Conservation (phyloP, 1,140 invertebrate genomes). For the Trichonephila clavata region DNA sequence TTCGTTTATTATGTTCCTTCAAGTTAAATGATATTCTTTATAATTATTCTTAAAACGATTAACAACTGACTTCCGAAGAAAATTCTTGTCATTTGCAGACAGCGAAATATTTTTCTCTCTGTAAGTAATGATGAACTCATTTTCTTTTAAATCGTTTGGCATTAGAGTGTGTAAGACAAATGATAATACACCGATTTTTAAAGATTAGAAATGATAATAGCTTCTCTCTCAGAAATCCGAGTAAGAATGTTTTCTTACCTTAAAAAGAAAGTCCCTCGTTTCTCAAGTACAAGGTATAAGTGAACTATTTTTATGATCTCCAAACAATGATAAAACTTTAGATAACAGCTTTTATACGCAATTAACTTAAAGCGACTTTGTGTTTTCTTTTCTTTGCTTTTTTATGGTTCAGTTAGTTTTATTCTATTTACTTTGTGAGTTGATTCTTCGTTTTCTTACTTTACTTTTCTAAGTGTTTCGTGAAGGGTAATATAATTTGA, state of each 20-base stretch:
- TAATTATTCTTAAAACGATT: not conserved
- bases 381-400: not conserved
- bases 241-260: not conserved
- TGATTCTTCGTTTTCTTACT: not conserved
- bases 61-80: not conserved
- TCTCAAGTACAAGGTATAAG: not conserved
- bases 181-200: conserved; percentile 14
- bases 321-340: not conserved
- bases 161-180: not conserved
- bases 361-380: not conserved
- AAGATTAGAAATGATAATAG: conserved; percentile 18
- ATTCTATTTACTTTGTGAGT: not conserved
- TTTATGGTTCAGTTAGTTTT: not conserved
- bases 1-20: not conserved
- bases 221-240: not conserved
- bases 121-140: not conserved
- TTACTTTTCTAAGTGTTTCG: not conserved
- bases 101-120: not conserved
- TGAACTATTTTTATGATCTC: not conserved
- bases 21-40: not conserved
- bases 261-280: not conserved
- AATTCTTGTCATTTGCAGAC: not conserved
- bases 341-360: conserved; percentile 7
- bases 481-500: not conserved
- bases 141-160: not conserved